Evolutionary conservation across 2,797 vertebrate species (phyloP), one percentile per base, ranked within the genome.

Genomic region (Cyclopterus lumpus): DNA sequence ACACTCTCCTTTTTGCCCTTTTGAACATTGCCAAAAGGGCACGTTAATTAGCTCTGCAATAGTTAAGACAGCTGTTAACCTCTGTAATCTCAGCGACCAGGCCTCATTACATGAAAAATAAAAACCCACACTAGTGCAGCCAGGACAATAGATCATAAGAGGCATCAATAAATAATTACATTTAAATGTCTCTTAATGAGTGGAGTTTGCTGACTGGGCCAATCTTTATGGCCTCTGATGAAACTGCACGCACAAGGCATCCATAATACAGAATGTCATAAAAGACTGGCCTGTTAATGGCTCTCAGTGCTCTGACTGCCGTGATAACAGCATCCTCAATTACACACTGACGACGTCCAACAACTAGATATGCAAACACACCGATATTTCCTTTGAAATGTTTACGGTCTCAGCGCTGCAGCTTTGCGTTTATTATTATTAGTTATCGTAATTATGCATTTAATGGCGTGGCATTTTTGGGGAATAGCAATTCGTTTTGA

Each of bases 101-200:
- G 78, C 83, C 75, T 66, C 69, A 64, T 61, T 71, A 80, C 54
- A 75, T 60, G 78, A 86, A 94, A 90, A 86, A 90, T 90, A 92
- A 53, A 55, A 93, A 84, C 75, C 81, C 80, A 81, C 81, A 84
- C 44, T 36, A 59, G 82, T 72, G 83, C 80, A 88, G 77, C 81
- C 71, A 38, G 53, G 89, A 94, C 89, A 86, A 94, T 92, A 93
- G 95, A 95, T 95, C 94, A 93, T 87, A 85, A 84, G 91, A 88
- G 74, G 86, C 94, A 94, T 96, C 92, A 95, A 96, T 96, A 96
- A 96, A 94, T 96, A 95, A 95, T 93, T 94, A 92, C 87, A 94
- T 89, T 93, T 94, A 95, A 96, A 95, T 91, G 90, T 89, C 88
- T 93, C 92, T 94, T 94, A 94, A 95, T 93, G 93, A 95, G 88